Evolutionary conservation across 2,888 invertebrate genomes (phyloP).

Genomic region (Phlogophora meticulosa): DNA sequence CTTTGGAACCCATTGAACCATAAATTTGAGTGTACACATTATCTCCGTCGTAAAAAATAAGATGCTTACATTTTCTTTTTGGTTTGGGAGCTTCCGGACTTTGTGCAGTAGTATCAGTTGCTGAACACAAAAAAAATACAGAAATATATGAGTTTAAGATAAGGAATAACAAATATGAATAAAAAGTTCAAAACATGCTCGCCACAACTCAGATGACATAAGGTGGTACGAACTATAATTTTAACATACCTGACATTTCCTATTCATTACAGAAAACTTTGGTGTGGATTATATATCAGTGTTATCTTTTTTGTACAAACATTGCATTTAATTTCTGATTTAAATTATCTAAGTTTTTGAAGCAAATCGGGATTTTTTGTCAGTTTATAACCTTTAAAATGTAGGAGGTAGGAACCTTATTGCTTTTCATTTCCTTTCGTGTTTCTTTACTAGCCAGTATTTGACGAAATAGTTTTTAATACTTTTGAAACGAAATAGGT

Average conservation of each 20-base stretch:
- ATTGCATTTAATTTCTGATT: slow-evolving; percentile 79
- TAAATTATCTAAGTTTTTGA: slow-evolving; percentile 71
- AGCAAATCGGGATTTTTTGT: slow-evolving; percentile 75
- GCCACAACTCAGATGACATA: slow-evolving; percentile 11
- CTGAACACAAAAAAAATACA: slow-evolving; percentile 59
- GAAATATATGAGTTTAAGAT: not conserved
- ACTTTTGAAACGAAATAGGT: slow-evolving; percentile 10
- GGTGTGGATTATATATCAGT: slow-evolving; percentile 61
- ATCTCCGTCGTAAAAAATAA: not conserved
- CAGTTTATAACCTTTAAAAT: slow-evolving; percentile 74
- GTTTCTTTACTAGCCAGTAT: slow-evolving; percentile 42
- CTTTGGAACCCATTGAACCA: no score
- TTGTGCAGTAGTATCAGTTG: slow-evolving; percentile 78
- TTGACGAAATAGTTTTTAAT: slow-evolving; percentile 37
- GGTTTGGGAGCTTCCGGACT: slow-evolving; percentile 77
- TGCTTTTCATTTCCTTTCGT: slow-evolving; percentile 36
- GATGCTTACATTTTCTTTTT: slow-evolving; percentile 80
- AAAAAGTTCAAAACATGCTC: slow-evolving; percentile 13
- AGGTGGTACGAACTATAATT: slow-evolving; percentile 7
- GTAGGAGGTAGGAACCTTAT: slow-evolving; percentile 45
- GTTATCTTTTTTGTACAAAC: slow-evolving; percentile 67
- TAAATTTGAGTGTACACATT: not conserved
- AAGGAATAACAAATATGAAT: slow-evolving; percentile 7
- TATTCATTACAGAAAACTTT: slow-evolving; percentile 77
- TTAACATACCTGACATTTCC: slow-evolving; percentile 82